A percentile compares a stretch with the other conserved stretches of the same genome.
These are phyloP conservation scores for Amyelois transitella DNA, from an alignment of 1,140 invertebrate genomes.

Conservation along the genomic window DNA sequence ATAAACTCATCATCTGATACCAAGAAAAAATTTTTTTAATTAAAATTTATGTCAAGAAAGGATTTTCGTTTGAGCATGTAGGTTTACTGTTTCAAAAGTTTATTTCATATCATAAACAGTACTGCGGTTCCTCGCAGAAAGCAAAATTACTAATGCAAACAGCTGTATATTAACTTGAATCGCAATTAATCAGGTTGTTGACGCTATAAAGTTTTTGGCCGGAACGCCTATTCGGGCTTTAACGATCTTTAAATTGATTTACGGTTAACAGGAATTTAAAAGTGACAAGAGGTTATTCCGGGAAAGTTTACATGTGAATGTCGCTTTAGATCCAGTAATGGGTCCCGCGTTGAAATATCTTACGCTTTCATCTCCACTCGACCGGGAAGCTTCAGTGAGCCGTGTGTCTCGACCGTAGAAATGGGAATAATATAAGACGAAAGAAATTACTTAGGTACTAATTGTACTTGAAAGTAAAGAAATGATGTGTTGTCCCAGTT, in stretches of 20 bases:
- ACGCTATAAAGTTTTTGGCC: constrained; percentile 4
- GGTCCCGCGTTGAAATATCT: constrained; percentile 38
- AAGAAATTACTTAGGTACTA: too few relatives aligned
- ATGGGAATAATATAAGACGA: too few relatives aligned
- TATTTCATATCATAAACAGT: constrained; percentile 33
- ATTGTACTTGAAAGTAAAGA: too few relatives aligned
- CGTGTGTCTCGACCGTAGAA: too few relatives aligned
- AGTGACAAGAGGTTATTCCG: constrained; percentile 14
- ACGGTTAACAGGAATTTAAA: constrained; percentile 2
- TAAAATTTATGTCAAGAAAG: too few relatives aligned
- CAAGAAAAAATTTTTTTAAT: too few relatives aligned
- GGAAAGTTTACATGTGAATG: constrained; percentile 13
- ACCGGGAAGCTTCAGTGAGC: constrained; percentile 40
- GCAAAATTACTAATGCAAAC: constrained; percentile 8
- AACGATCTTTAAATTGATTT: constrained; percentile 2
- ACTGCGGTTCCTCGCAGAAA: neutral
- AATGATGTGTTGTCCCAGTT: too few relatives aligned
- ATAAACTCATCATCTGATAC: too few relatives aligned
- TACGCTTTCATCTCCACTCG: constrained; percentile 38
- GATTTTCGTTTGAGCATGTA: too few relatives aligned
- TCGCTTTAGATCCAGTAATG: constrained; percentile 28
- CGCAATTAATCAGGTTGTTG: constrained; percentile 14
- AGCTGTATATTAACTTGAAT: constrained; percentile 16
- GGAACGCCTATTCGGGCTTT: constrained; percentile 3
- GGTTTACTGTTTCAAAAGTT: constrained; percentile 63